Conservation (phyloP, 2,113 vertebrate genomes). For the Gymnogyps californianus region DNA sequence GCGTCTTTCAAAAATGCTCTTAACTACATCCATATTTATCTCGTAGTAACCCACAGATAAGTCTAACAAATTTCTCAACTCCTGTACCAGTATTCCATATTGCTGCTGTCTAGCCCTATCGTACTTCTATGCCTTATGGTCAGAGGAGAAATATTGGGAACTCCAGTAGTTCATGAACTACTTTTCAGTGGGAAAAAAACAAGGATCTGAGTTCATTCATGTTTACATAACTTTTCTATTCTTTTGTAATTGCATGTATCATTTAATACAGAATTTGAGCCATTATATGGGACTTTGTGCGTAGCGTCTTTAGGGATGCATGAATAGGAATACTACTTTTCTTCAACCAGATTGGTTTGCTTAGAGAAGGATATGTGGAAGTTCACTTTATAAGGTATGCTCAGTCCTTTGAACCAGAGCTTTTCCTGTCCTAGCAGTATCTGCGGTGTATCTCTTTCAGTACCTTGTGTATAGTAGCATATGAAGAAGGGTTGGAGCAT, state of each 20-base stretch:
- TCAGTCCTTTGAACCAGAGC: not conserved
- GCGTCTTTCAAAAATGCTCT: not conserved
- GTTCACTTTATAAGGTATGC: not conserved
- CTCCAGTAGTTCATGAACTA: not conserved
- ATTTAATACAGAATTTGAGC: not conserved
- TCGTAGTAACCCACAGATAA: not conserved
- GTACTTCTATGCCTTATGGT: not conserved
- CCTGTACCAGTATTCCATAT: not conserved
- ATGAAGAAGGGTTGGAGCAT: not conserved
- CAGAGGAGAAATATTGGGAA: not conserved
- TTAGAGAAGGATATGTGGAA: not conserved
- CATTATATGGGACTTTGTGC: not conserved
- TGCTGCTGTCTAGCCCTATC: not conserved
- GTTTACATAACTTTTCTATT: not conserved
- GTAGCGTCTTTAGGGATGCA: not conserved
- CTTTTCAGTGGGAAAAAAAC: not conserved
- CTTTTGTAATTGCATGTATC: not conserved
- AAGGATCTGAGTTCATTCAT: not conserved
- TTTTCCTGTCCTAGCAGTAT: not conserved
- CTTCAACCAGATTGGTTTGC: not conserved
- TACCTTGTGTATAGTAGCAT: not conserved
- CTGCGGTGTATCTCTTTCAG: not conserved
- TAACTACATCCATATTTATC: not conserved
- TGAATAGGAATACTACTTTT: not conserved
- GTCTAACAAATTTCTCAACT: not conserved